phyloP scores from a whole-genome alignment of 2,113 vertebrate genomes.

The Malaclemys terrapin region DNA sequence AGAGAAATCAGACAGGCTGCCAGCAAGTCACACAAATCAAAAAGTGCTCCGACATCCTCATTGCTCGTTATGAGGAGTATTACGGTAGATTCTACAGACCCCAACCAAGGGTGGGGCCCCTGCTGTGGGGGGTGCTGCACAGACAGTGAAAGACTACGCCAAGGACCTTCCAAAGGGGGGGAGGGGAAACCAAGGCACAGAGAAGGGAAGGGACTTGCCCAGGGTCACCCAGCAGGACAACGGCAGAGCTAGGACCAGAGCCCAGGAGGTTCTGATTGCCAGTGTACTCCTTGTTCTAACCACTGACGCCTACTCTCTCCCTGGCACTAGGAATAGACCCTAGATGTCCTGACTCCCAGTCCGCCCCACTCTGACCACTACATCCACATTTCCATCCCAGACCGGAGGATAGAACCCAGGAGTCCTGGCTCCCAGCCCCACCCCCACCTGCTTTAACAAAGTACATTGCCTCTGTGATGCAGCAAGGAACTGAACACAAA shows the following conservation, averaged over 20 bases:
- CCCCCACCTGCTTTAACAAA: neutral
- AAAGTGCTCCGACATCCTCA: neutral
- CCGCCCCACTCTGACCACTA: neutral
- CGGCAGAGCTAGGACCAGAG: neutral
- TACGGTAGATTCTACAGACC: neutral
- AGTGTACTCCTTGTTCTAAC: neutral
- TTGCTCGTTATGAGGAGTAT: neutral
- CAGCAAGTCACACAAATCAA: neutral
- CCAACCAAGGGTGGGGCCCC: neutral
- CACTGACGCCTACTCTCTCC: neutral
- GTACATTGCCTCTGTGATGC: neutral
- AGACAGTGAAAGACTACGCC: neutral
- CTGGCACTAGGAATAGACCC: neutral
- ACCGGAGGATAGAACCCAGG: neutral
- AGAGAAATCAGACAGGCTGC: neutral
- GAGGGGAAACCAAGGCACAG: neutral
- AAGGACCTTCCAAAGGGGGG: neutral
- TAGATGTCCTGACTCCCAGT: neutral
- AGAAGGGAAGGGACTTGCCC: neutral
- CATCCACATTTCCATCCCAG: neutral
- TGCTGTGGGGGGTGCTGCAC: neutral
- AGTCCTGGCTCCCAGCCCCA: neutral
- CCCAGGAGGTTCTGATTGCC: neutral
- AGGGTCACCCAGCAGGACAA: neutral
- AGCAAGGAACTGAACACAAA: neutral